A percentile compares a stretch with the other conserved stretches of the same genome.
Conservation (phyloP, 2,888 invertebrate genomes). For the Dicycla oo region DNA sequence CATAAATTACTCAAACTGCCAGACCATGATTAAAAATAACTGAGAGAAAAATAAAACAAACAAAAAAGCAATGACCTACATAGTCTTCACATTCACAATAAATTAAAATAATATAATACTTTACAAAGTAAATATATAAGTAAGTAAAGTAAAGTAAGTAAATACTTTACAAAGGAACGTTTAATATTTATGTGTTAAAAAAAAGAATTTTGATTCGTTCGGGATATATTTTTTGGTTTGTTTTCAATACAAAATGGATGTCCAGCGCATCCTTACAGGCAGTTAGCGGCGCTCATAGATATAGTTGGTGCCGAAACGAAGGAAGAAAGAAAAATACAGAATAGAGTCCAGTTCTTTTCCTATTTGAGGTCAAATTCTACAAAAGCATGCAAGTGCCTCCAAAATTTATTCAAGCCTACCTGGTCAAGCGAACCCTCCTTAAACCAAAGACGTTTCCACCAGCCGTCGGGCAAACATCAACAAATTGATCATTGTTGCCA, state of each 20-base stretch:
- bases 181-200: too few relatives aligned
- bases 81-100: too few relatives aligned
- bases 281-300: neutral
- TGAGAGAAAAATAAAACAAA: too few relatives aligned
- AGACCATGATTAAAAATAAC: too few relatives aligned
- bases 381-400: neutral
- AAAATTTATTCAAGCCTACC: constrained; percentile 42
- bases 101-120: too few relatives aligned
- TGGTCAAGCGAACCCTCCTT: constrained; percentile 46
- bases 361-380: neutral
- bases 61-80: too few relatives aligned
- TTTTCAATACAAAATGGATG: neutral
- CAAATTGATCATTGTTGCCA: constrained; percentile 66
- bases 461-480: constrained; percentile 60
- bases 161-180: too few relatives aligned
- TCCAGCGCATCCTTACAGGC: neutral
- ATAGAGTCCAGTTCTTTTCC: neutral
- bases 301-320: neutral
- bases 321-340: neutral
- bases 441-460: constrained; percentile 44
- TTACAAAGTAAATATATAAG: too few relatives aligned
- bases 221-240: neutral
- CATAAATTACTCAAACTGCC: too few relatives aligned
- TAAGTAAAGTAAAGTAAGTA: too few relatives aligned
- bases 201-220: too few relatives aligned